Evolutionary conservation across 2,797 vertebrate species (phyloP).

Genomic region (Esox lucius): DNA sequence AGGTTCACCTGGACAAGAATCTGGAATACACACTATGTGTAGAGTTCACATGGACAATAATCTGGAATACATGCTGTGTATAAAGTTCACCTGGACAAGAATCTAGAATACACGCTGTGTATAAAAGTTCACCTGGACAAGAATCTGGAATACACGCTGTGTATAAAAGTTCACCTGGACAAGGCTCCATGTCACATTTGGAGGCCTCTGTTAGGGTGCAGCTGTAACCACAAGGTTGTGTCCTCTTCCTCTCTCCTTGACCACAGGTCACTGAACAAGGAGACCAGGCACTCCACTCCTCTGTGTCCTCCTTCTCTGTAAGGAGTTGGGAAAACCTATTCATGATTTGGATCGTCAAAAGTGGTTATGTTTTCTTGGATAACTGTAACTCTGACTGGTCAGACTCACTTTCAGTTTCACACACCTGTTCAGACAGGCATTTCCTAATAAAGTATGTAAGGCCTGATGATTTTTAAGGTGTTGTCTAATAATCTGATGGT

Average conservation of each 20-base stretch:
- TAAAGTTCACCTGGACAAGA: no score
- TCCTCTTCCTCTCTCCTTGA: constrained; percentile 83
- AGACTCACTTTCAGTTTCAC: neutral
- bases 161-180: constrained; percentile 77
- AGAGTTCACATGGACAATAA: no score
- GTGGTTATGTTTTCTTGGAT: neutral
- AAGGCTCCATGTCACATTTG: constrained; percentile 79
- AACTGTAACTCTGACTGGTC: neutral
- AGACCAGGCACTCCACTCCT: constrained; percentile 90
- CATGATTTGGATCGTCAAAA: neutral
- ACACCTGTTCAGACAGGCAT: no score
- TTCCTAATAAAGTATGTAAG: no score
- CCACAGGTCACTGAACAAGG: constrained; percentile 86
- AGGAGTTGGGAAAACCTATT: neutral
- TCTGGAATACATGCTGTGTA: no score
- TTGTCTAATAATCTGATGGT: no score
- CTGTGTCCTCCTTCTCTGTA: constrained; percentile 81
- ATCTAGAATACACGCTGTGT: no score
- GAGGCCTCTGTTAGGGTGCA: constrained; percentile 85
- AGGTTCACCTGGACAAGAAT: no score
- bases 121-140: no score
- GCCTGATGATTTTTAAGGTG: no score
- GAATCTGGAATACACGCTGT: neutral
- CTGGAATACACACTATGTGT: no score
- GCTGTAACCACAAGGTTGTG: constrained; percentile 83